These are phyloP conservation scores for Microtus oregoni DNA, from an alignment of 2,113 vertebrate species.

Conservation along the genomic window DNA sequence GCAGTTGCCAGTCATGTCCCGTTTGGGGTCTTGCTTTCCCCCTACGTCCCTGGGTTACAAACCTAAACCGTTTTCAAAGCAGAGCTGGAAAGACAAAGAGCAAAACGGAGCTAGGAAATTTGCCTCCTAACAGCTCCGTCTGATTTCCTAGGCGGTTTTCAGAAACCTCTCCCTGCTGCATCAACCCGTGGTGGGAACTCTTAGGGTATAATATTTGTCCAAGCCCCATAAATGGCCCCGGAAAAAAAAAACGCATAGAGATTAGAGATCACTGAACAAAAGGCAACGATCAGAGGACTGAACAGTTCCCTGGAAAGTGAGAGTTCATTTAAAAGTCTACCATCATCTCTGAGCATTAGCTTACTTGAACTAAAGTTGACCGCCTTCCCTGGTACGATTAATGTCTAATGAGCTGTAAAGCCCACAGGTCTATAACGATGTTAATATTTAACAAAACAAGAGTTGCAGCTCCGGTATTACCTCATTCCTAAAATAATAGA, in stretches of 20 bases:
- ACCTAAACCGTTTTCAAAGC: not conserved
- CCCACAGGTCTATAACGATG: not conserved
- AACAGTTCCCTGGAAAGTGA: not conserved
- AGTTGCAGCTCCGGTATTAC: not conserved
- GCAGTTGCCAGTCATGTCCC: not conserved
- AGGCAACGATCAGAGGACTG: not conserved
- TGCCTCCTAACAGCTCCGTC: not conserved
- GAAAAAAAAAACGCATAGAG: not conserved
- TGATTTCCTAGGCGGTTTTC: not conserved
- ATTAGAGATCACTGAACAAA: not conserved
- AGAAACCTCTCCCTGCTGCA: not conserved
- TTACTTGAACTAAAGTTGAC: slow-evolving; percentile 15
- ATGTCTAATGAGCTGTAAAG: slow-evolving; percentile 16
- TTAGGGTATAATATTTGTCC: not conserved
- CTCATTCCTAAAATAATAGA: slow-evolving; percentile 41
- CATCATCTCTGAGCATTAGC: not conserved
- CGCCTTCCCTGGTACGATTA: not conserved
- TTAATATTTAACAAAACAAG: slow-evolving; percentile 3
- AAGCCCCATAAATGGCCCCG: not conserved
- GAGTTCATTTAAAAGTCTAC: not conserved
- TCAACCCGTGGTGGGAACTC: too few relatives aligned
- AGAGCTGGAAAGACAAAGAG: not conserved
- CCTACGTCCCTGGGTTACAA: not conserved
- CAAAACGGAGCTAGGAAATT: not conserved
- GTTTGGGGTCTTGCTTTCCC: not conserved